phyloP scores from a whole-genome alignment of 2,888 invertebrate genomes.

The Epicampocera succincta region DNA sequence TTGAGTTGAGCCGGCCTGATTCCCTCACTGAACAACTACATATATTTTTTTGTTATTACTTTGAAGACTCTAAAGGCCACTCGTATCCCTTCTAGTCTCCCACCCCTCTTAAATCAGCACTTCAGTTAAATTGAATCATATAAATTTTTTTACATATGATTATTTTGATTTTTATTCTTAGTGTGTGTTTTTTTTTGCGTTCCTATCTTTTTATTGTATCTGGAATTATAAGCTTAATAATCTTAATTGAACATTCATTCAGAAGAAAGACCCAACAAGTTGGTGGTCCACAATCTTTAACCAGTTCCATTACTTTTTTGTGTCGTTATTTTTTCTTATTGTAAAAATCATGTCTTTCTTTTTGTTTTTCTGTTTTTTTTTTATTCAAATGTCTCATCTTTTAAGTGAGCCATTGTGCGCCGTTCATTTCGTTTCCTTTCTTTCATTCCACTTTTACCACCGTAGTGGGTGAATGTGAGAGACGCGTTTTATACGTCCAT shows the following conservation, averaged over 20 bases:
- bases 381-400: constrained; percentile 64
- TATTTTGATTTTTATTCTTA: constrained; percentile 46
- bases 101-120: background rate
- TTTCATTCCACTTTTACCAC: constrained; percentile 61
- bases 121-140: constrained; percentile 52
- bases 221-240: constrained; percentile 67
- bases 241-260: constrained; percentile 69
- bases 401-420: constrained; percentile 64
- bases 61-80: constrained; percentile 3
- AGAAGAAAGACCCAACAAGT: constrained; percentile 52
- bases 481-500: constrained; percentile 68
- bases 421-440: constrained; percentile 61
- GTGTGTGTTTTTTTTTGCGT: constrained; percentile 23
- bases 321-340: background rate
- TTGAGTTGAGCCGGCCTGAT: constrained; percentile 7
- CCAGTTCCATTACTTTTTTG: constrained; percentile 52
- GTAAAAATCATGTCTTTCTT: background rate
- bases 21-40: constrained; percentile 44
- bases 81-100: background rate
- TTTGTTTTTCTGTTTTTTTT: constrained; percentile 8
- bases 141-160: constrained; percentile 49
- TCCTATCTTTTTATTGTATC: constrained; percentile 48
- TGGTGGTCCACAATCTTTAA: constrained; percentile 63
- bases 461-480: constrained; percentile 65
- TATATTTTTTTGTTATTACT: constrained; percentile 41